These are phyloP conservation scores for Diarsia brunnea DNA, from an alignment of 2,888 invertebrate genomes.

Conservation along the genomic window DNA sequence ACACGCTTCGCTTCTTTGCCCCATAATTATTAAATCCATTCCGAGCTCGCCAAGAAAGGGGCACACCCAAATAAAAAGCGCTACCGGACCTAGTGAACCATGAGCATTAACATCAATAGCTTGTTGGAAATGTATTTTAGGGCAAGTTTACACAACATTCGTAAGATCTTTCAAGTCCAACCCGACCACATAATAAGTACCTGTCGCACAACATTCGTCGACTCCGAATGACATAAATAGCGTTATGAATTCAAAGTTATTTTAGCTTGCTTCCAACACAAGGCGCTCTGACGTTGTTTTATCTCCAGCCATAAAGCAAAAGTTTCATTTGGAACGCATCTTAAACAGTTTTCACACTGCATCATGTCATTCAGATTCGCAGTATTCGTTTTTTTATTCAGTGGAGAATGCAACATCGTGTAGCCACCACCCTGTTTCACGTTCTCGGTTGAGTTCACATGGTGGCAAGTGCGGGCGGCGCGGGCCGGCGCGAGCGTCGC, in stretches of 20 bases:
- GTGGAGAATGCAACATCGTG: slow-evolving; percentile 68
- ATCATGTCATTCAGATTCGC: slow-evolving; percentile 13
- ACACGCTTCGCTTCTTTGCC: slow-evolving; percentile 86
- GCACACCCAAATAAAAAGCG: slow-evolving; percentile 77
- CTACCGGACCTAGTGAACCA: slow-evolving; percentile 67
- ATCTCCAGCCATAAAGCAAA: slow-evolving; percentile 6
- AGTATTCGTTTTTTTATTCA: slow-evolving; percentile 68
- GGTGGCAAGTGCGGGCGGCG: slow-evolving; percentile 68
- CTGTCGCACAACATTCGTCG: slow-evolving; percentile 9
- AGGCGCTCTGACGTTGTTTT: slow-evolving; percentile 1
- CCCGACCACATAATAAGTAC: slow-evolving; percentile 6
- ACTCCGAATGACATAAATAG: slow-evolving; percentile 10
- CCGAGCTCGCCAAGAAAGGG: slow-evolving; percentile 81
- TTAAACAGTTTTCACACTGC: slow-evolving; percentile 19
- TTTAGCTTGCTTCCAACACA: not conserved
- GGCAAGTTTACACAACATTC: slow-evolving; percentile 46
- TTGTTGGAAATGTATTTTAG: slow-evolving; percentile 51
- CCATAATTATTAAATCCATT: slow-evolving; percentile 89
- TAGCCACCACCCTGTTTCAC: slow-evolving; percentile 62
- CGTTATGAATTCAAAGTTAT: slow-evolving; percentile 3
- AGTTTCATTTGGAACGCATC: slow-evolving; percentile 14
- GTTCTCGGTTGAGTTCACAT: slow-evolving; percentile 78
- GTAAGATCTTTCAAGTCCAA: slow-evolving; percentile 34
- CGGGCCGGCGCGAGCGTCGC: slow-evolving; percentile 80
- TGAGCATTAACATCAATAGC: slow-evolving; percentile 66